Evolutionary conservation across 2,113 vertebrate genomes (phyloP).

Genomic region (Leucopsar rothschildi): DNA sequence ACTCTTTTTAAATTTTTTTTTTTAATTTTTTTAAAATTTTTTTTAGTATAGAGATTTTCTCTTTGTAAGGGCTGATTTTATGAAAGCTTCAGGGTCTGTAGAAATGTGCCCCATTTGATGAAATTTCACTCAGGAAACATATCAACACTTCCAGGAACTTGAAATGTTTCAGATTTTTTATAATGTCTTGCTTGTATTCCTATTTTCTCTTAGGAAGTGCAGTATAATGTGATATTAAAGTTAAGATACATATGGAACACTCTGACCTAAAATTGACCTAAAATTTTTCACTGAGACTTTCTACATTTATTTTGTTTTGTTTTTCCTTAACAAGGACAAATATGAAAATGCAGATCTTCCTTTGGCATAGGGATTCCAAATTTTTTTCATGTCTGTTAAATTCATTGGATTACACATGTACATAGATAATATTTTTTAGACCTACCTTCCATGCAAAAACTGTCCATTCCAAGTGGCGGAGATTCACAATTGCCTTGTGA

Average conservation of each 20-base stretch:
- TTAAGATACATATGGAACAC: neutral
- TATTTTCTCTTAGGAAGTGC: neutral
- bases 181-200: neutral
- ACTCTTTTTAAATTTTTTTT: too few relatives aligned
- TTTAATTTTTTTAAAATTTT: neutral
- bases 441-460: neutral
- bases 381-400: neutral
- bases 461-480: neutral
- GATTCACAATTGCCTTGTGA: neutral
- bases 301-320: neutral
- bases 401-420: neutral
- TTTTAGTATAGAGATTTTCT: neutral
- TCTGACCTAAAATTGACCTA: neutral
- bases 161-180: neutral
- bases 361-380: neutral
- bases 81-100: neutral
- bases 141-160: conserved; percentile 8
- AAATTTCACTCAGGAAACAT: conserved; percentile 23
- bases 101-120: neutral
- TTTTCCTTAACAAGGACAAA: neutral
- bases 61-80: neutral
- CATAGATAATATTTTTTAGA: neutral
- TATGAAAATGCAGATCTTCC: neutral
- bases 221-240: neutral
- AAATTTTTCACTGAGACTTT: neutral